These are phyloP conservation scores for Collichthys lucidus DNA, from an alignment of 2,113 vertebrate genomes.

Conservation along the genomic window DNA sequence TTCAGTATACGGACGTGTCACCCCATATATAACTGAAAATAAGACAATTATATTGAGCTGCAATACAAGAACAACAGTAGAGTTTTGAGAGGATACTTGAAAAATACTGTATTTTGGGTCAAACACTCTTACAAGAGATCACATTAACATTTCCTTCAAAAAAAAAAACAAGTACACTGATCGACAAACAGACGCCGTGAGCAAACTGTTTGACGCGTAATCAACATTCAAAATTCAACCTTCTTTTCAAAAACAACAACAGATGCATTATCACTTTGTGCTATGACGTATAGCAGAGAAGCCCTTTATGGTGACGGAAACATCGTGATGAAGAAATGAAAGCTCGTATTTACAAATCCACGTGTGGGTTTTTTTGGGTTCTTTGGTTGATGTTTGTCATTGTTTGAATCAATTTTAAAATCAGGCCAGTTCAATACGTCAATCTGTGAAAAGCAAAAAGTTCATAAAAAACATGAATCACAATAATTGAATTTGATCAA, in stretches of 20 bases:
- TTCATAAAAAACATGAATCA: background rate
- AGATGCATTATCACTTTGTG: slow-evolving; percentile 30
- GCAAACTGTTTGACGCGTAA: slow-evolving; percentile 36
- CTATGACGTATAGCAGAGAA: slow-evolving; percentile 20
- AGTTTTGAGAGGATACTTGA: slow-evolving; percentile 10
- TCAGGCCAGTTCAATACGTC: background rate
- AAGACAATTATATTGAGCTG: background rate
- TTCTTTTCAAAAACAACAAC: slow-evolving; percentile 5
- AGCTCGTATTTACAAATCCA: background rate
- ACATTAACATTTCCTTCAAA: slow-evolving; percentile 54
- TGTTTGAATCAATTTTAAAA: background rate
- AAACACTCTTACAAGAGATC: slow-evolving; percentile 23
- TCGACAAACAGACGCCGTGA: slow-evolving; percentile 4
- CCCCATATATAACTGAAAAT: background rate
- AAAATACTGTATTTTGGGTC: slow-evolving; percentile 49
- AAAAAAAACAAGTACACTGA: slow-evolving; percentile 20
- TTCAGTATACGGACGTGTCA: too few relatives aligned
- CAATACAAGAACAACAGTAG: background rate
- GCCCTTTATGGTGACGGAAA: slow-evolving; percentile 42
- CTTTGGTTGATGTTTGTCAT: slow-evolving; percentile 13
- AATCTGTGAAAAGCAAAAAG: background rate
- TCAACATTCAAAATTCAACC: slow-evolving; percentile 40
- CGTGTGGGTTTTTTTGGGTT: background rate
- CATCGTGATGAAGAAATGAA: background rate
- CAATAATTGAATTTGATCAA: background rate